These are phyloP conservation scores for Papilio polytes DNA, from an alignment of 1,140 invertebrate species.

Conservation along the genomic window DNA sequence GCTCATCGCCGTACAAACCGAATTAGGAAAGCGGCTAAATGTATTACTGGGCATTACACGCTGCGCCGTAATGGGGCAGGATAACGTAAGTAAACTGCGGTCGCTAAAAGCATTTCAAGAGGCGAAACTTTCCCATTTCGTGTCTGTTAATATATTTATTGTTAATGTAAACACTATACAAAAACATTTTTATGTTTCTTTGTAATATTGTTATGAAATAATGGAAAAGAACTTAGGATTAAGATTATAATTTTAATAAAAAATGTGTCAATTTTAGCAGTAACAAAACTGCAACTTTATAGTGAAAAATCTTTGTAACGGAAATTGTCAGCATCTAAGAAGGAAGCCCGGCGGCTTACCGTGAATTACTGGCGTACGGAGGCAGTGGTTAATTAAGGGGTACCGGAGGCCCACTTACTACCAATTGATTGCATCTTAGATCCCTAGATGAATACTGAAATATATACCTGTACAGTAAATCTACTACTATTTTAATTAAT, in stretches of 20 bases:
- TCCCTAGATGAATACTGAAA: background rate
- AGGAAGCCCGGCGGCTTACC: background rate
- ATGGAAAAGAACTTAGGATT: background rate
- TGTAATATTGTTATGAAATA: no score
- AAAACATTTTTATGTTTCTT: background rate
- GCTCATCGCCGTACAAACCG: slow-evolving; percentile 41
- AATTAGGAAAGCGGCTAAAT: slow-evolving; percentile 40
- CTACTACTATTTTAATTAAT: background rate
- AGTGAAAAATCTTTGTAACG: background rate
- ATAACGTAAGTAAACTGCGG: slow-evolving; percentile 37
- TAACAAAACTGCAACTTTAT: background rate
- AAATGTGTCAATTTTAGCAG: background rate
- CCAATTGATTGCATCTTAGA: slow-evolving; percentile 19
- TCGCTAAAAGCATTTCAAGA: slow-evolving; percentile 39
- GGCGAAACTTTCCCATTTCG: slow-evolving; percentile 28
- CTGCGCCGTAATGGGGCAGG: slow-evolving; percentile 32
- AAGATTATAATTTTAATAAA: no score
- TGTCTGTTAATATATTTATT: slow-evolving; percentile 31
- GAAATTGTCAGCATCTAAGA: slow-evolving; percentile 6
- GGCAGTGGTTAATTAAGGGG: background rate
- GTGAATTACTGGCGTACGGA: background rate
- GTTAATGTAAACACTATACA: slow-evolving; percentile 21
- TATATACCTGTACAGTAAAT: background rate
- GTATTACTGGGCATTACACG: slow-evolving; percentile 39
- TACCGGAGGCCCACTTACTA: slow-evolving; percentile 11